Evolutionary conservation across 2,888 invertebrate species (phyloP), one percentile per base, ranked within the genome.

Genomic region (Ellobium chinense): DNA sequence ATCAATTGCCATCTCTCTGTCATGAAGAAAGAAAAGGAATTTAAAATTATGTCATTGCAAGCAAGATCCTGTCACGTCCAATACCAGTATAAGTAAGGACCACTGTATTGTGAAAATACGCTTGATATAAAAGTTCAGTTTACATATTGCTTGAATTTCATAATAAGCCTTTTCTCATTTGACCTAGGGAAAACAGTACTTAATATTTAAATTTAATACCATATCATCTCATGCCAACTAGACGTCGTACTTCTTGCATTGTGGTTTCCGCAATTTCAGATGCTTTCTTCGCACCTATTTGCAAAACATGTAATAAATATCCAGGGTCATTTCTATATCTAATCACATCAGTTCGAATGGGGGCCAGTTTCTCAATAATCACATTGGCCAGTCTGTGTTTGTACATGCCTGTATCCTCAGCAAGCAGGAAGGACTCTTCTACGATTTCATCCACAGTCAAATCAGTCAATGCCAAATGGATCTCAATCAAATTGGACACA

Each of bases 401-500:
- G 90, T 96, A 97, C 94, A 95, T 94, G 88, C 95, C 96, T 68
- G 97, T 98, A 91, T 96, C 95, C 62, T 97, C 91, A 14, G 93
- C 93, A 24, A 31, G 58, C 39, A 83, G 46, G 79, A 93, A 92
- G 27, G 94, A 95, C 91, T 97, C 95, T 84, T 94, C 93, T 86
- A 96, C 95, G 82, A 96, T 96, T 87, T 96, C 94, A 85, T 96
- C 95, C 2, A 95, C 94, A 73, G 94, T 92, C 92, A 95, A 94
- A 66, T 95, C 96, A 27, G 95, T 95, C 29, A 96, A 94, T 79
- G 96, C 94, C 70, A 97, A 95, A 94, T 98, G 97, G 83, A 98
- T 96, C 78, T 94, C 94, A 84, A 99, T 94, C 78, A 99, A 94
- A 94, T 99, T 99, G 70, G 98, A 94, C 24, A 99, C 96, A 34